phyloP scores from a whole-genome alignment of 2,888 invertebrate species.

The Rambutsinella grinnellia region DNA sequence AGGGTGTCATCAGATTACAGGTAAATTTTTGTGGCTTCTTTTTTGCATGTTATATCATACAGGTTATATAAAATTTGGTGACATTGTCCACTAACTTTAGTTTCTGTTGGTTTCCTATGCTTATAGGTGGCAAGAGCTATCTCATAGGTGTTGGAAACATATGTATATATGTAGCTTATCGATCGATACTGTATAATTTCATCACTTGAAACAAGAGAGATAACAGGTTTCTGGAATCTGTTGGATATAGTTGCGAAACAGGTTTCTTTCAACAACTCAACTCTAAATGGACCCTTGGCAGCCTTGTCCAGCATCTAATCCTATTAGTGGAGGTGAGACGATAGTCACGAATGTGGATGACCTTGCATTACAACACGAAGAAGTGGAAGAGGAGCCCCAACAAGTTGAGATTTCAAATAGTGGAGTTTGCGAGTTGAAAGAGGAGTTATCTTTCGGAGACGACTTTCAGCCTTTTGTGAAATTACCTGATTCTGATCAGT shows the following conservation, averaged over 20 bases:
- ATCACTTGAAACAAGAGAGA: too few relatives aligned
- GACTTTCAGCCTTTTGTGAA: constrained; percentile 65
- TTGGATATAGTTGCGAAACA: not conserved
- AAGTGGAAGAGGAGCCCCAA: constrained; percentile 4
- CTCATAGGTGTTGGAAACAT: too few relatives aligned
- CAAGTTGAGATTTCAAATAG: not conserved
- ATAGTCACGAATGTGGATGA: constrained; percentile 18
- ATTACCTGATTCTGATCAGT: constrained; percentile 76
- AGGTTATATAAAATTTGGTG: too few relatives aligned
- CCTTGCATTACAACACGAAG: constrained; percentile 35
- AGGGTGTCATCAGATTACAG: too few relatives aligned
- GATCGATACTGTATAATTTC: not conserved
- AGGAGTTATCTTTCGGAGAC: constrained; percentile 61
- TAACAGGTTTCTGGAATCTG: not conserved
- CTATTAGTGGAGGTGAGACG: too few relatives aligned
- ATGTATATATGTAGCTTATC: too few relatives aligned
- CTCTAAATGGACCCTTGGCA: constrained; percentile 47
- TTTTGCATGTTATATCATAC: too few relatives aligned
- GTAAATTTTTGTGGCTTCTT: too few relatives aligned
- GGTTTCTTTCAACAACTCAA: not conserved
- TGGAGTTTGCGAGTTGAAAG: too few relatives aligned
- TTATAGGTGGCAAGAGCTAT: too few relatives aligned
- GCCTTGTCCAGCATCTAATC: constrained; percentile 16
- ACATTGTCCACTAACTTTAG: too few relatives aligned
- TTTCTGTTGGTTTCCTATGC: too few relatives aligned